Evolutionary conservation across 2,888 invertebrate genomes (phyloP), one percentile per base, ranked within the genome.

Genomic region (Chrysopilus asiliformis): DNA sequence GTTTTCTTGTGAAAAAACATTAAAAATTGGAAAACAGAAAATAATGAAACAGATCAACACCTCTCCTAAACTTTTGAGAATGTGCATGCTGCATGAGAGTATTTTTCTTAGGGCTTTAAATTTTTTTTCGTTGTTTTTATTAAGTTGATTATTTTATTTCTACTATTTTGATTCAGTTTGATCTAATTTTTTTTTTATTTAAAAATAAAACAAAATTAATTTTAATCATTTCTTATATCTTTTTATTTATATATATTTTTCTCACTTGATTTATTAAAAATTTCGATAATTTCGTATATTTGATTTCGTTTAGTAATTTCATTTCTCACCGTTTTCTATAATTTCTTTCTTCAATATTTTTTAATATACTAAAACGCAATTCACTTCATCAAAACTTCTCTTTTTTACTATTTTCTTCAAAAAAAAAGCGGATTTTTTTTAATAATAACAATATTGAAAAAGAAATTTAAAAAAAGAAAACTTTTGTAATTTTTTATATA

Each of bases 21-120:
- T 40, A 29, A 38, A 32, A 40, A 36, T n/a, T 44, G 37, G 36
- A 46, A 41, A 47, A 43, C 39, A 25, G 33, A 30, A 34, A 42
- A 30, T 46, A 43, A 40, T 35, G 38, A 44, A 42, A 56, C 55
- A 57, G 54, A 57, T 59, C 60, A 61, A 61, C 60, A 60, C 62
- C 60, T 58, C 60, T 60, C 62, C 62, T 60, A 52, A 57, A 27
- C 33, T 31, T 37, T 34, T 43, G 43, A 42, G 47, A 47, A 47
- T 49, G 47, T 49, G 49, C 49, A 49, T 49, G 49, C 44, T 49
- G 49, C 49, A 49, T 49, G 49, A 40, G 25, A 31, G 40, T 36
- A 42, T 7, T 32, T 43, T 32, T 29, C 30, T 33, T 42, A 16
- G 28, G 18, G 19, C 14, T 16, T 34, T 28, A 26, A 29, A 32